Percentiles rank a stretch among this genome's conserved stretches.
Evolutionary conservation across 2,888 invertebrate species (phyloP).

Genomic region (Ornithoptera alexandrae): DNA sequence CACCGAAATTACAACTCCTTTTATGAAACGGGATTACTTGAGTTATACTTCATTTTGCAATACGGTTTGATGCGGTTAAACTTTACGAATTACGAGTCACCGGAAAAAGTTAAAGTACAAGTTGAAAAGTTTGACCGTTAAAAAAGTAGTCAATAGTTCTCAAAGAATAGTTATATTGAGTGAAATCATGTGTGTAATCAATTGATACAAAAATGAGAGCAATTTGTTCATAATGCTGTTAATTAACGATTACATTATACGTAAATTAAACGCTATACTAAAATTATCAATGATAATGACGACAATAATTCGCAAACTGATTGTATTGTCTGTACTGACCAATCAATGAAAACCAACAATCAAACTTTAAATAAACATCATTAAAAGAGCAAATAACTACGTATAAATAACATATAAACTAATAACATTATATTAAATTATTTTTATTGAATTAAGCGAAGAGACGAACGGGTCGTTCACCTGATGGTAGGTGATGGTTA

Average conservation of each 20-base stretch:
- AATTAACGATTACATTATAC: too few relatives aligned
- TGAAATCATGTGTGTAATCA: too few relatives aligned
- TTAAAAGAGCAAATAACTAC: slow-evolving; percentile 2
- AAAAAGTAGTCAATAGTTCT: too few relatives aligned
- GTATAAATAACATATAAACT: too few relatives aligned
- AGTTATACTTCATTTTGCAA: slow-evolving; percentile 5
- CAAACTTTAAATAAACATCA: background rate
- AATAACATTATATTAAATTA: background rate
- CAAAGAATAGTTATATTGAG: too few relatives aligned
- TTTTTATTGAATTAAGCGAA: too few relatives aligned
- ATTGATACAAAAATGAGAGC: background rate
- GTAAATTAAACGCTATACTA: background rate
- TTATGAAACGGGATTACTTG: slow-evolving; percentile 22
- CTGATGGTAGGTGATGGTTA: too few relatives aligned
- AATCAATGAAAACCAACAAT: background rate
- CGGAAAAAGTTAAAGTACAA: background rate
- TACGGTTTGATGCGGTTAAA: background rate
- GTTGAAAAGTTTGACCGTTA: too few relatives aligned
- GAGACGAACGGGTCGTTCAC: too few relatives aligned
- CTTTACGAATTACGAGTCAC: background rate
- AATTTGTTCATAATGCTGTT: background rate
- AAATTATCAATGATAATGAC: background rate
- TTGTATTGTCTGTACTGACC: background rate
- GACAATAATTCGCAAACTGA: background rate
- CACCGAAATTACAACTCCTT: slow-evolving; percentile 32